These are phyloP conservation scores for Macrophya alboannulata DNA, from an alignment of 2,888 invertebrate genomes.

Conservation along the genomic window DNA sequence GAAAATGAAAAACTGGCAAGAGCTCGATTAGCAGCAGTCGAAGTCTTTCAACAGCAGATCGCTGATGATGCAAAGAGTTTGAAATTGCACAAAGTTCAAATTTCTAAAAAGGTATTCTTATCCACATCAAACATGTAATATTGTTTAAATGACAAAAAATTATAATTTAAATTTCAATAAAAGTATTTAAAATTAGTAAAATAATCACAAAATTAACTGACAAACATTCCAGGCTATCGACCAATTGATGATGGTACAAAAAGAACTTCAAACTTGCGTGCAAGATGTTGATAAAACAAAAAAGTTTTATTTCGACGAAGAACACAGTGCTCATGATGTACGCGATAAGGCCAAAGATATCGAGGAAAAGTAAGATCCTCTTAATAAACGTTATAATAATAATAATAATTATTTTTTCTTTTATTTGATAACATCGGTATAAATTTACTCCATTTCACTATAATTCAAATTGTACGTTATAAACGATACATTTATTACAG, in stretches of 20 bases:
- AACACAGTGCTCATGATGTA: slow-evolving; percentile 97
- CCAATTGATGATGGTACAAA: slow-evolving; percentile 92
- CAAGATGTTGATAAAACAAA: slow-evolving; percentile 96
- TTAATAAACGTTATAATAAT: background rate
- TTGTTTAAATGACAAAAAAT: background rate
- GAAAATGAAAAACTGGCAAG: slow-evolving; percentile 97
- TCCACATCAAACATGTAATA: background rate
- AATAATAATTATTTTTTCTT: background rate
- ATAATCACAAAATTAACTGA: background rate
- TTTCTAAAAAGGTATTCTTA: slow-evolving; percentile 87
- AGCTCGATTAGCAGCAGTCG: slow-evolving; percentile 95
- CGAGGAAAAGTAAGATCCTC: slow-evolving; percentile 90
- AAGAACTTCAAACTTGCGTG: slow-evolving; percentile 93
- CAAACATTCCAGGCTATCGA: slow-evolving; percentile 87
- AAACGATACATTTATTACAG: slow-evolving; percentile 80
- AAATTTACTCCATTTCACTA: slow-evolving; percentile 30
- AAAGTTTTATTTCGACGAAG: slow-evolving; percentile 97
- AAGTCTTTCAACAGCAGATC: slow-evolving; percentile 97
- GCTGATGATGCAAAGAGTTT: slow-evolving; percentile 95
- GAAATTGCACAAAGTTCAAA: slow-evolving; percentile 91
- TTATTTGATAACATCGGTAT: slow-evolving; percentile 29
- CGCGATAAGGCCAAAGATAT: slow-evolving; percentile 97
- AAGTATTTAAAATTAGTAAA: background rate
- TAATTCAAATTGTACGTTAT: slow-evolving; percentile 38
- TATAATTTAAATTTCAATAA: background rate